phyloP scores from a whole-genome alignment of 2,797 vertebrate species.

The Xerus rutilus region DNA sequence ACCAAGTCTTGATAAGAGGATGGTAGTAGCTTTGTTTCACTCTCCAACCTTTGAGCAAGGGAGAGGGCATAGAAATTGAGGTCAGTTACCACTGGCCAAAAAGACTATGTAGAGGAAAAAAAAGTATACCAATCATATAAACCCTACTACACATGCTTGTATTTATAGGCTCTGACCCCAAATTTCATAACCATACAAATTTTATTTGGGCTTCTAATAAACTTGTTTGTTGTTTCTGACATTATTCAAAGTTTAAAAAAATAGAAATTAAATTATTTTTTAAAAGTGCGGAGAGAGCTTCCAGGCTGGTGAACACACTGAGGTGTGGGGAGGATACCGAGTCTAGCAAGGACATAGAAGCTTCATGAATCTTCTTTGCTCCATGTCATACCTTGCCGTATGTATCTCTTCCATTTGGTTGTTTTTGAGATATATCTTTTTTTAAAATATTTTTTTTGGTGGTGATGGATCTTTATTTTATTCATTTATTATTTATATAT shows the following conservation, averaged over 20 bases:
- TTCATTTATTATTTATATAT: too few species aligned
- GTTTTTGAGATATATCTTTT: too few species aligned
- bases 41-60: neutral
- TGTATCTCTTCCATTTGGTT: too few species aligned
- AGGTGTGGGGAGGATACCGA: neutral
- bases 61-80: neutral
- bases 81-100: neutral
- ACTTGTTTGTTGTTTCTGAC: neutral
- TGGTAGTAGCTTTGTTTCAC: neutral
- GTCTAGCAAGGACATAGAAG: neutral
- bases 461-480: too few species aligned
- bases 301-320: neutral
- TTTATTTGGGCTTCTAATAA: neutral
- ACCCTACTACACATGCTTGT: neutral
- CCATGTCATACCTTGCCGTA: neutral
- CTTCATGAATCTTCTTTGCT: neutral
- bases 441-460: too few species aligned
- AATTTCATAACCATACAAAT: neutral
- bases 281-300: neutral
- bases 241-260: slow-evolving; percentile 26
- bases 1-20: neutral
- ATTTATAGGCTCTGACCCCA: neutral
- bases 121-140: neutral
- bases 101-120: too few species aligned
- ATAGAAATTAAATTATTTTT: slow-evolving; percentile 2